Evolutionary conservation across 2,797 vertebrate species (phyloP).

Genomic region (Taeniopygia guttata): DNA sequence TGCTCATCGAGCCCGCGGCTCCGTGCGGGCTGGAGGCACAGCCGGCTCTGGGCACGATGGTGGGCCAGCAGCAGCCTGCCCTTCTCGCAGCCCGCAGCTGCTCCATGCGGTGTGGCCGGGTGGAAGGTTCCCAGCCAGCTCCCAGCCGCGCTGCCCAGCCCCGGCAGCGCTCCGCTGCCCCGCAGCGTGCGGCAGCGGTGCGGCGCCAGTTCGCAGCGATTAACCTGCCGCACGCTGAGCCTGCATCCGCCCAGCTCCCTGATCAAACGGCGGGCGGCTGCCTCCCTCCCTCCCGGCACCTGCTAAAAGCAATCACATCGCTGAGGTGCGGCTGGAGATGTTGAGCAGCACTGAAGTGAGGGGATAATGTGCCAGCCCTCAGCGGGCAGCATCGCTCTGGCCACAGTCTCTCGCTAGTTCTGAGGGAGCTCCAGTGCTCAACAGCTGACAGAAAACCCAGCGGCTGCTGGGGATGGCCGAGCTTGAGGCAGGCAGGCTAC

Average conservation of each 20-base stretch:
- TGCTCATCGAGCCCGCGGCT: accelerated
- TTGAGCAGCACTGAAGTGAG: background rate
- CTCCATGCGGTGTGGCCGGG: accelerated
- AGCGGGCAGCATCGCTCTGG: accelerated
- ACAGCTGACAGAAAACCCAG: background rate
- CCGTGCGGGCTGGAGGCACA: accelerated
- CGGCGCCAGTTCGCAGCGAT: background rate
- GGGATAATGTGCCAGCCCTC: background rate
- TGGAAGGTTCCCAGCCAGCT: background rate
- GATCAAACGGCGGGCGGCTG: background rate
- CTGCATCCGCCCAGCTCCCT: background rate
- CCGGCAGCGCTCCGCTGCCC: background rate
- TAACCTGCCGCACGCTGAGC: background rate
- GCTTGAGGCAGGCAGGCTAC: background rate
- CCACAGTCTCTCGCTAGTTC: background rate
- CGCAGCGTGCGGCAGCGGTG: accelerated
- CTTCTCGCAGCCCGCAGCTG: background rate
- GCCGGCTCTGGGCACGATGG: accelerated
- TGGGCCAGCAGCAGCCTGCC: accelerated
- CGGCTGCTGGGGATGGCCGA: accelerated
- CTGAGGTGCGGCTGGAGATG: background rate
- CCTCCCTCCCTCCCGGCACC: background rate
- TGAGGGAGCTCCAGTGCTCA: accelerated
- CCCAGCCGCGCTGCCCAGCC: background rate
- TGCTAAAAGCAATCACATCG: background rate